A percentile compares a stretch with the other conserved stretches of the same genome.
These are phyloP conservation scores for Paratrypauchen microcephalus DNA, from an alignment of 2,797 vertebrate genomes.

Conservation along the genomic window DNA sequence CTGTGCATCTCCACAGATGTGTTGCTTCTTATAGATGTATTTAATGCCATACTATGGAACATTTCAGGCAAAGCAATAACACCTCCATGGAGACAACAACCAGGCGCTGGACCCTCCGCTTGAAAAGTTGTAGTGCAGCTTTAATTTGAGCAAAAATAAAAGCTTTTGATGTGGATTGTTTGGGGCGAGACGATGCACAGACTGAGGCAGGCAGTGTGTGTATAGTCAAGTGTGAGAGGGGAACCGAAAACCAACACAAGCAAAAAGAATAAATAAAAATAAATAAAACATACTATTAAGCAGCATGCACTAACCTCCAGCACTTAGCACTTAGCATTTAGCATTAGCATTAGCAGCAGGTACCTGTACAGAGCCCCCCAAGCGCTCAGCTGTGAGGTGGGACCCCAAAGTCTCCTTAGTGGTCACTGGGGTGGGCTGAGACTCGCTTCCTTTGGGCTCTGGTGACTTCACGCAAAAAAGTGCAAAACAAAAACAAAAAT, in stretches of 20 bases:
- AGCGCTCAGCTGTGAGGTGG: conserved; percentile 87
- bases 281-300: conserved; percentile 38
- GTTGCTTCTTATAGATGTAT: too few relatives aligned
- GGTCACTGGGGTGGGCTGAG: conserved; percentile 87
- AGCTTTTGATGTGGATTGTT: conserved; percentile 38
- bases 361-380: conserved; percentile 93
- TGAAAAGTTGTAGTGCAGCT: conserved; percentile 8
- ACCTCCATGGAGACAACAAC: too few relatives aligned
- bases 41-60: too few relatives aligned
- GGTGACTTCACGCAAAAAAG: conserved; percentile 81
- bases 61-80: too few relatives aligned
- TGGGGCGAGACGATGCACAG: conserved; percentile 29
- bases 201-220: conserved; percentile 34
- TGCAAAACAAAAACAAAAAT: conserved; percentile 68
- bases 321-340: conserved; percentile 28
- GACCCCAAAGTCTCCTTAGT: conserved; percentile 89
- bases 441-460: conserved; percentile 90
- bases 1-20: too few relatives aligned
- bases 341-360: conserved; percentile 67
- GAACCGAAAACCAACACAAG: conserved; percentile 18
- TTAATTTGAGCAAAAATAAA: conserved; percentile 28
- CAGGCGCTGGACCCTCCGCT: too few relatives aligned
- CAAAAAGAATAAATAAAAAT: conserved; percentile 25
- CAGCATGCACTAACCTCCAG: conserved; percentile 64
- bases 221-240: conserved; percentile 25